A percentile compares a stretch with the other conserved stretches of the same genome.
These are phyloP conservation scores for Tympanuchus pallidicinctus DNA, from an alignment of 2,113 vertebrate species.

Conservation along the genomic window DNA sequence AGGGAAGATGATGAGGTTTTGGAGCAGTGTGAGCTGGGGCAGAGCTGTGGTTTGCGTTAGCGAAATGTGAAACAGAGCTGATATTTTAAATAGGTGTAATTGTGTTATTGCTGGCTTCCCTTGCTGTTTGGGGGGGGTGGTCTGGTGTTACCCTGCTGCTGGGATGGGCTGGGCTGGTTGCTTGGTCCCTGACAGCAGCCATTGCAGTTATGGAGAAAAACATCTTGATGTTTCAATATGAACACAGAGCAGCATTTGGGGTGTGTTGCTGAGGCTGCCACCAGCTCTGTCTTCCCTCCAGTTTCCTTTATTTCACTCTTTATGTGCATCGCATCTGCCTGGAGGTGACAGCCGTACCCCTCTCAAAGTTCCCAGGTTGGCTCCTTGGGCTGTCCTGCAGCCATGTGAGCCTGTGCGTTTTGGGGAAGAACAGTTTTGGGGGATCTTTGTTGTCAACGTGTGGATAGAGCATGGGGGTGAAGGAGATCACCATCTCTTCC, in stretches of 20 bases:
- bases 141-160: not conserved
- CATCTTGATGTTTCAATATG: not conserved
- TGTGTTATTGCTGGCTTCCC: not conserved
- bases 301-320: not conserved
- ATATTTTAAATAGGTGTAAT: not conserved
- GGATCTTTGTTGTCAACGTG: not conserved
- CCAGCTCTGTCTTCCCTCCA: not conserved
- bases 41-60: not conserved
- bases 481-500: not conserved
- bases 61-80: not conserved
- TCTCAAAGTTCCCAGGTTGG: not conserved
- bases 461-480: too few relatives aligned
- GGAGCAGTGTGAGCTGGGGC: not conserved
- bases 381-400: not conserved
- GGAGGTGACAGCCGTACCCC: not conserved
- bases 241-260: not conserved
- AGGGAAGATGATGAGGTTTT: not conserved
- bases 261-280: not conserved
- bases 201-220: not conserved
- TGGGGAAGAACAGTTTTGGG: not conserved
- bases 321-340: not conserved
- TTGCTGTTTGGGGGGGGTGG: not conserved
- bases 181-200: not conserved
- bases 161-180: not conserved
- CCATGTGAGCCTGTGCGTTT: fast-evolving